Base-by-base conservation (phyloP, 2,888 invertebrate species). In the Phengaris arion region DNA sequence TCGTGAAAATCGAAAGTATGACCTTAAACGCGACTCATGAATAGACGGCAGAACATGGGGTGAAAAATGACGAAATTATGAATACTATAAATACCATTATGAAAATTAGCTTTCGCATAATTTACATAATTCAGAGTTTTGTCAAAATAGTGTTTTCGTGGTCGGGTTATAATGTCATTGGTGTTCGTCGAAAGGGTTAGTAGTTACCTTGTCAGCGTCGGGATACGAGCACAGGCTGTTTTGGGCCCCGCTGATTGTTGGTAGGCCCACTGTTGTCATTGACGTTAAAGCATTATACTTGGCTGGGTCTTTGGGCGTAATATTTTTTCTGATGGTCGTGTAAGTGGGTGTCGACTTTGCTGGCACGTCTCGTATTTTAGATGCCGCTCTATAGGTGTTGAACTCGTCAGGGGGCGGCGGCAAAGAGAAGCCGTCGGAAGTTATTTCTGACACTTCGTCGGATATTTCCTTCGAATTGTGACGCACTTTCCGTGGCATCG, bases 401-500 rank as follows among this genome's bases (percentile, higher is more conserved):
- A 90, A 92, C 74, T 93, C 92, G 82, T 93, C 93, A 0, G 93
- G 93, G 57, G 93, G 93, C 6, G 93, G 93, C 6, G 93, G 93
- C 74, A 93, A 77, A 0, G 93, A 93, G 78, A 93, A 92, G 0
- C 91, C 90, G 79, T 93, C 93, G 0, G 92, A 93, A 2, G 92
- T 91, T 77, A 91, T 89, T 82, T 90, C 92, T 0, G 92, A 92
- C 5, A 83, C 81, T 78, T 92, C 93, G 79, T 93, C 93, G 81
- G 90, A 91, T 64, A 91, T 81, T 79, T 92, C 91, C 78, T 88
- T 91, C 0, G 86, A 76, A 81, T 89, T 93, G 75, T 90, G 88
- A 2, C 89, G 88, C 82, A 87, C 86, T 83, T 91, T 93, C 80
- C 91, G 86, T 8, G 93, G 93, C 89, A 93, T 93, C 12, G 93